Base-by-base conservation (phyloP, 2,113 vertebrate species). In the Aviceda subcristata region DNA sequence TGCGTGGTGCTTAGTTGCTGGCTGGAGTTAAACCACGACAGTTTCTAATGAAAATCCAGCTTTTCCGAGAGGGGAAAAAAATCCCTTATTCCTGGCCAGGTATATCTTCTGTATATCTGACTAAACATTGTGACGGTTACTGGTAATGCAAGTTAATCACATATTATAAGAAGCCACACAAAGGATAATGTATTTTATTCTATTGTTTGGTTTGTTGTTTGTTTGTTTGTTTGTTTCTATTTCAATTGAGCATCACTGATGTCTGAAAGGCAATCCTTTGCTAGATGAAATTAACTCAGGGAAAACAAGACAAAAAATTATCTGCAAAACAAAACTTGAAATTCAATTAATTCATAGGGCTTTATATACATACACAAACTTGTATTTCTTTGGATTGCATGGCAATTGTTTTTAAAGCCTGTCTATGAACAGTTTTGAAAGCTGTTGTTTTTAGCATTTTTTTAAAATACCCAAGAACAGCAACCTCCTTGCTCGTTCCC, bases 71-170 rank as follows among this genome's bases (percentile, higher is more conserved):
- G 7, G 19, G 8, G 24, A 4, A 46, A 55, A 59, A 66, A 41
- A 0, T 0, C 8, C 56, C 15, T 57, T 57, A 62, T 59, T 83
- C 10, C 22, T 79, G 17, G 21, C 17, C 14, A 53, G n/a, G 38
- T 53, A 2, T 27, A 39, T 55, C 18, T 67, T 86, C n/a, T 53
- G 6, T 50, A 63, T 32, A 32, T 6, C 67, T 45, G 86, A 71
- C 7, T 79, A 69, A 86, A 38, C 16, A 34, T 46, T 71, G 18
- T 48, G 29, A n/a, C 16, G 79, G 10, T 16, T 53, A 50, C 3
- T 79, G 27, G 15, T 86, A 53, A 27, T 38, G 10, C 7, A 78
- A 89, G 4, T 51, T 60, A 83, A n/a, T 30, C 11, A 60, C 12
- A 9, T 29, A 32, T 16, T 86, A 21, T 64, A 48, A 56, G 14